These are phyloP conservation scores for Folsomia candida DNA, from an alignment of 2,888 invertebrate species.

Conservation along the genomic window DNA sequence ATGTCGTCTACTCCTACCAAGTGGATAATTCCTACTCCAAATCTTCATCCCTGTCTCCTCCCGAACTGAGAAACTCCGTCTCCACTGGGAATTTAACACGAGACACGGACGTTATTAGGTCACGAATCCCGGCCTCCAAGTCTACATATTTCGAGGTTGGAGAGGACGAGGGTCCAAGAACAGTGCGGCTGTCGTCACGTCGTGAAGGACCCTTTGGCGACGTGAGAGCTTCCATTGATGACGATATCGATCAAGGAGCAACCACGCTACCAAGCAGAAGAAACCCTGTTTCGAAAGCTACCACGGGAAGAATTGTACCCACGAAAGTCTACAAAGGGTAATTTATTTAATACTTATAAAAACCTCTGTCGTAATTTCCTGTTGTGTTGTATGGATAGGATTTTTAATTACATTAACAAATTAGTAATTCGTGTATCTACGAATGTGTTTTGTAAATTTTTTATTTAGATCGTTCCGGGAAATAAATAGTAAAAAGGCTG, in stretches of 20 bases:
- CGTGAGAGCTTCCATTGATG: not conserved
- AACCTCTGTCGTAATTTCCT: not conserved
- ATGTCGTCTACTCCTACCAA: not conserved
- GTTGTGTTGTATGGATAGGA: not conserved
- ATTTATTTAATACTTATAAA: constrained; percentile 5
- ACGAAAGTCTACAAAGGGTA: constrained; percentile 47
- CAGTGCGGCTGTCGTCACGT: not conserved
- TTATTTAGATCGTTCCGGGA: constrained; percentile 44
- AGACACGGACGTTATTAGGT: not conserved
- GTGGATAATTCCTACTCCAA: not conserved
- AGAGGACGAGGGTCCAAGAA: constrained; percentile 2
- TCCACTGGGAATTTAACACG: constrained; percentile 35
- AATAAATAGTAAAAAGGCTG: constrained; percentile 34
- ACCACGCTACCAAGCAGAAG: constrained; percentile 29
- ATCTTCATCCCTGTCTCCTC: constrained; percentile 5
- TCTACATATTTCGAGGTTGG: constrained; percentile 31
- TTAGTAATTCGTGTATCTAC: too few relatives aligned
- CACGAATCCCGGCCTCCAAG: constrained; percentile 2
- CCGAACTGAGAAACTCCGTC: constrained; percentile 21
- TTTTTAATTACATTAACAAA: too few relatives aligned
- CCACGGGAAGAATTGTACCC: constrained; percentile 35
- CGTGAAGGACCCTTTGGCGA: constrained; percentile 10
- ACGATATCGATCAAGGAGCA: constrained; percentile 27
- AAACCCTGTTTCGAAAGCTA: constrained; percentile 15
- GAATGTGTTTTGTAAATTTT: not conserved